Conservation (phyloP, 2,888 invertebrate species). For the Alloplasta piceator region DNA sequence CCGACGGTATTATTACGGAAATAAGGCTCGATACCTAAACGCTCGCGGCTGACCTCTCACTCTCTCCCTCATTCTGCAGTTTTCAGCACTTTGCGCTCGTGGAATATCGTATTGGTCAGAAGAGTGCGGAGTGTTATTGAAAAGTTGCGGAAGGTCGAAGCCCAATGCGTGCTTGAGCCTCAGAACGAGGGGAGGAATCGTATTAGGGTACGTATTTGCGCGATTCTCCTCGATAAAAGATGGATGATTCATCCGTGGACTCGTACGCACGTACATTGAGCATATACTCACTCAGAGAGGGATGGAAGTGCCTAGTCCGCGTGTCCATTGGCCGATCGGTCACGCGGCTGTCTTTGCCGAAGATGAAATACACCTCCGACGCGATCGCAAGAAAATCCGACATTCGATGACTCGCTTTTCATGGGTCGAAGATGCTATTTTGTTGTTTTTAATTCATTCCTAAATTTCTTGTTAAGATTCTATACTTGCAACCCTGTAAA, state of each 20-base stretch:
- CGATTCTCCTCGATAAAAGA: conserved; percentile 80
- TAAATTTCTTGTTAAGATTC: not conserved
- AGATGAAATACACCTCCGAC: conserved; percentile 83
- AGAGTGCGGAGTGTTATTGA: conserved; percentile 30
- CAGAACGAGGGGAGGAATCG: conserved; percentile 38
- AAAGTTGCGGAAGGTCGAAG: conserved; percentile 53
- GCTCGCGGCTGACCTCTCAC: not conserved
- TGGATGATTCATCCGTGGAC: conserved; percentile 78
- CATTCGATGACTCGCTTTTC: conserved; percentile 30
- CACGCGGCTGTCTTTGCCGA: conserved; percentile 80
- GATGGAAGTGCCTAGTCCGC: conserved; percentile 45
- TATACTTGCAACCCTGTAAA: not conserved
- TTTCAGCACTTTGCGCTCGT: not conserved
- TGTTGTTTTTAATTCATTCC: not conserved
- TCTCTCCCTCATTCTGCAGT: conserved; percentile 6
- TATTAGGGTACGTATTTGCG: conserved; percentile 52
- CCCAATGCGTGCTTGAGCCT: conserved; percentile 53
- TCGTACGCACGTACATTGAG: not conserved
- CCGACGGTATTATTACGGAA: conserved; percentile 29
- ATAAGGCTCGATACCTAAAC: conserved; percentile 3
- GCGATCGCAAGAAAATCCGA: conserved; percentile 65
- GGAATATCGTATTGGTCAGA: conserved; percentile 54
- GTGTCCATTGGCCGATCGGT: conserved; percentile 77
- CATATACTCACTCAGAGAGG: not conserved
- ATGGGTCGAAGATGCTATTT: not conserved